Percentiles rank a stretch among this genome's conserved stretches.
Evolutionary conservation across 2,113 vertebrate species (phyloP).

Genomic region (Danionella cerebrum): DNA sequence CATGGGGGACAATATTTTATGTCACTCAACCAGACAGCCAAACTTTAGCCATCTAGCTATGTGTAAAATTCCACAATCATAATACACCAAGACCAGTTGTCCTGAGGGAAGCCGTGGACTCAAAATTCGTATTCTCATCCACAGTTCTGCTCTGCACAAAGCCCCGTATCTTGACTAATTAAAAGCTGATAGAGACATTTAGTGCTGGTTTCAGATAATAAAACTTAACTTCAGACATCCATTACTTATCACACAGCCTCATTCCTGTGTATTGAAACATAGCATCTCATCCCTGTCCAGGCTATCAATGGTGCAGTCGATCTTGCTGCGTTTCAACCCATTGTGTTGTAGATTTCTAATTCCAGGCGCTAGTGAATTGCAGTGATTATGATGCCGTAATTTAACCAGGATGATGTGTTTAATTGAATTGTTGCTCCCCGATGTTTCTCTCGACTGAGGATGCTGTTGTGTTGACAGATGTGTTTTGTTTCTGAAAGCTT

Average conservation of each 20-base stretch:
- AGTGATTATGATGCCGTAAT: constrained; percentile 68
- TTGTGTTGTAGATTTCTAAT: constrained; percentile 44
- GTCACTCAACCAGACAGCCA: too few relatives aligned
- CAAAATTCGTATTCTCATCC: background rate
- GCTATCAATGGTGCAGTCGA: constrained; percentile 2
- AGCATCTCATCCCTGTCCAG: constrained; percentile 2
- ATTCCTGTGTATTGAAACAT: background rate
- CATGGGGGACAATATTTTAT: too few relatives aligned
- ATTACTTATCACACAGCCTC: background rate
- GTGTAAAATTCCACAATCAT: background rate
- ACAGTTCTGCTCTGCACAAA: background rate
- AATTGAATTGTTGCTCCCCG: constrained; percentile 65
- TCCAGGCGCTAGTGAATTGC: constrained; percentile 57
- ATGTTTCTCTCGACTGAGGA: constrained; percentile 55
- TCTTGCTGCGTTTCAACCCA: constrained; percentile 6
- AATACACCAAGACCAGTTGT: background rate
- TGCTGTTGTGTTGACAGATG: constrained; percentile 51
- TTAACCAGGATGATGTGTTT: constrained; percentile 67
- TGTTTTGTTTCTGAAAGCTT: constrained; percentile 42
- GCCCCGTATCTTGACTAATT: background rate
- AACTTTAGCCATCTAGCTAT: too few relatives aligned
- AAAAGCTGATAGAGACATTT: background rate
- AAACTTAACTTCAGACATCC: background rate
- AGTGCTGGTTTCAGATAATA: background rate
- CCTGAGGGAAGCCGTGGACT: background rate